These are phyloP conservation scores for Trichogramma pretiosum DNA, from an alignment of 1,140 invertebrate genomes.

Conservation along the genomic window DNA sequence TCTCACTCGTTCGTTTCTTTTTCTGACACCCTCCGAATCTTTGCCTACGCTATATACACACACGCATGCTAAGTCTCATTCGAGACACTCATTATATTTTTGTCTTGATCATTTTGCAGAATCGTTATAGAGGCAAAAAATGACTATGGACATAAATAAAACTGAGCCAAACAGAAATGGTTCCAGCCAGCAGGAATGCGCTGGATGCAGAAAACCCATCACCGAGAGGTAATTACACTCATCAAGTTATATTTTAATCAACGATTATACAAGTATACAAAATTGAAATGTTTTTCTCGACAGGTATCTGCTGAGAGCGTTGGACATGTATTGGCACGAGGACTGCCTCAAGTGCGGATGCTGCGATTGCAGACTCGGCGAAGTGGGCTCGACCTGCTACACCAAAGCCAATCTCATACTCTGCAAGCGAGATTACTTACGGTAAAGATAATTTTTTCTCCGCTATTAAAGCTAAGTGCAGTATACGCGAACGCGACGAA, in stretches of 20 bases:
- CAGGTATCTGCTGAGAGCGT: constrained; percentile 64
- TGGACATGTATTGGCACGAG: constrained; percentile 89
- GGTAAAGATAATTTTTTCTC: too few species aligned
- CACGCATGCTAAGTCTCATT: too few species aligned
- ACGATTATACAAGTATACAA: too few species aligned
- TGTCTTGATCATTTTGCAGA: too few species aligned
- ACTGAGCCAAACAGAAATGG: constrained; percentile 41
- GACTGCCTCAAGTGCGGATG: constrained; percentile 90
- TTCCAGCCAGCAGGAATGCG: constrained; percentile 54
- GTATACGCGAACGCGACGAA: neutral
- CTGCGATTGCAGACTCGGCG: constrained; percentile 83
- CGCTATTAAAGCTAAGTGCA: neutral
- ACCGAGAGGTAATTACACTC: constrained; percentile 54
- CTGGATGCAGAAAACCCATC: constrained; percentile 67
- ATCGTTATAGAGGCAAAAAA: constrained; percentile 9
- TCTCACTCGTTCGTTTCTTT: too few species aligned
- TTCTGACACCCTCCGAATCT: too few species aligned
- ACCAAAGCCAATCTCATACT: constrained; percentile 87
- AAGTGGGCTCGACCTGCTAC: constrained; percentile 85
- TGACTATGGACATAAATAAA: constrained; percentile 49
- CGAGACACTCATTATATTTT: too few species aligned
- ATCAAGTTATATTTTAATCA: too few species aligned
- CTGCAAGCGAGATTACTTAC: constrained; percentile 88
- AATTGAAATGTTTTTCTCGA: neutral
- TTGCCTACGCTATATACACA: too few species aligned